Conservation (phyloP, 2,113 vertebrate genomes). For the Girardinichthys multiradiatus region DNA sequence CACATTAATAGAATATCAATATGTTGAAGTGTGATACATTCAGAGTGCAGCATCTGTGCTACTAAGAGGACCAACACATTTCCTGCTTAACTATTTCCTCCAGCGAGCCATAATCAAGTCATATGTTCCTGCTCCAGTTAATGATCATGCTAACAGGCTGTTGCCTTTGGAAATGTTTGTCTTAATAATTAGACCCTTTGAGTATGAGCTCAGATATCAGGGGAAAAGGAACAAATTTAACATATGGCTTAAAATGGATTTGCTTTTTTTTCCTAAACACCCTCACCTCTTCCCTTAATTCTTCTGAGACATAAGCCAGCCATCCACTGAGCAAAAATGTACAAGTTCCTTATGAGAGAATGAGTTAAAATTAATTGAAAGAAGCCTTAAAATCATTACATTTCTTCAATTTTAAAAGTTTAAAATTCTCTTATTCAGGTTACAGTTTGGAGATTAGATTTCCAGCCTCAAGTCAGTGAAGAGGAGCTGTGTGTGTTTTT, state of each 20-base stretch:
- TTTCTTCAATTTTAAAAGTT: neutral
- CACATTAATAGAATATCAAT: conserved; percentile 20
- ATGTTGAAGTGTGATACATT: conserved; percentile 22
- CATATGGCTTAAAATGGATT: neutral
- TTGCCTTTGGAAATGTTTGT: conserved; percentile 10
- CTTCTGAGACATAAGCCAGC: neutral
- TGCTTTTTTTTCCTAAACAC: no score
- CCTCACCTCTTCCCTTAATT: neutral
- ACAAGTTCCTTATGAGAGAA: neutral
- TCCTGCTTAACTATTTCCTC: neutral
- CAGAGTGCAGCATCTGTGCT: neutral
- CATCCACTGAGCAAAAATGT: neutral
- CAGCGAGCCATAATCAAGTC: conserved; percentile 4
- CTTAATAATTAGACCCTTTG: neutral
- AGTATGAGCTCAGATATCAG: neutral
- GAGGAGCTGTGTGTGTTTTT: conserved; percentile 4
- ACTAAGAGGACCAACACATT: conserved; percentile 3
- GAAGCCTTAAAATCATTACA: no score
- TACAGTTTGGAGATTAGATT: neutral
- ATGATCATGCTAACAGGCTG: conserved; percentile 16
- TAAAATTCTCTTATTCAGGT: neutral
- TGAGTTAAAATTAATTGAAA: no score
- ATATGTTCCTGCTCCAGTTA: conserved; percentile 12
- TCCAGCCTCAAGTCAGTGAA: neutral
- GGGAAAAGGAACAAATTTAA: neutral